These are phyloP conservation scores for Patella depressa DNA, from an alignment of 2,888 invertebrate genomes.

Conservation along the genomic window DNA sequence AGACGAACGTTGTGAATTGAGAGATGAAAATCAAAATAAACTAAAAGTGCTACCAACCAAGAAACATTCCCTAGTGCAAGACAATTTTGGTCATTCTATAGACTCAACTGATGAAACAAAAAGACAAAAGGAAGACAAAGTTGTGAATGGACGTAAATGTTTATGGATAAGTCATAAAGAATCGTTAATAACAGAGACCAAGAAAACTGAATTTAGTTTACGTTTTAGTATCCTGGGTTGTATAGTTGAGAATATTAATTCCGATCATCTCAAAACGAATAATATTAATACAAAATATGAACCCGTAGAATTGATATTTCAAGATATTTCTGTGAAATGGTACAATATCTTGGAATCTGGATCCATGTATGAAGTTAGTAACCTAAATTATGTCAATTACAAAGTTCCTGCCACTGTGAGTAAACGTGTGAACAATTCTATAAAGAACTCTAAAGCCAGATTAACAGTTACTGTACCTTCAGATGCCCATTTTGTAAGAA, in stretches of 20 bases:
- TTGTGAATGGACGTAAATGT: not conserved
- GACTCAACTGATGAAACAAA: not conserved
- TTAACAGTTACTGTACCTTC: not conserved
- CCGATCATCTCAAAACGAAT: not conserved
- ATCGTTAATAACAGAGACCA: not conserved
- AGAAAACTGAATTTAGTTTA: not conserved
- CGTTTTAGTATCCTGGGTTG: not conserved
- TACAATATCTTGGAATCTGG: not conserved
- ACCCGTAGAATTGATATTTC: not conserved
- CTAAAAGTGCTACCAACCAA: not conserved
- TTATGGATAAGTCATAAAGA: not conserved
- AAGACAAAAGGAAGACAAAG: not conserved
- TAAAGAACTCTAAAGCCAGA: conserved; percentile 2
- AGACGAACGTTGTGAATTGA: not conserved
- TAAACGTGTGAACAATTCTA: not conserved
- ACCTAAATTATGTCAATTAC: not conserved
- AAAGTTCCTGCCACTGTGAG: not conserved
- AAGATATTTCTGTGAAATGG: not conserved
- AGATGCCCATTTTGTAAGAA: not conserved
- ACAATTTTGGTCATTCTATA: not conserved
- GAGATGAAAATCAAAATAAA: not conserved
- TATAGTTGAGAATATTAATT: not conserved
- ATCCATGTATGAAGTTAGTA: not conserved
- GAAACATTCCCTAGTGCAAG: not conserved
- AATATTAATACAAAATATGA: not conserved